Evolutionary conservation across 2,888 invertebrate species (phyloP).

Genomic region (Pristionchus entomophagus): DNA sequence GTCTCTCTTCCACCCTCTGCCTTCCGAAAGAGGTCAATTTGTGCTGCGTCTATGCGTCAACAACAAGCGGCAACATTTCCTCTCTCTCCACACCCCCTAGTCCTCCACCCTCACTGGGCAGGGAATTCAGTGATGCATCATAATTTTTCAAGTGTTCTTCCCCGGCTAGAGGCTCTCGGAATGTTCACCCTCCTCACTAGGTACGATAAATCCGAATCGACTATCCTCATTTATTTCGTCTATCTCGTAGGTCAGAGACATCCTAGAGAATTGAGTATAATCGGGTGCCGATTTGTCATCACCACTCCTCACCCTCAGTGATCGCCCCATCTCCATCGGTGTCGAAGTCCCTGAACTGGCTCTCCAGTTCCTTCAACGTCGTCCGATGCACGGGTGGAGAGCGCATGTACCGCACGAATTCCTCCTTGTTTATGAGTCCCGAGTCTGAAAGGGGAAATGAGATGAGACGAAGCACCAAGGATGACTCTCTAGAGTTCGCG

Average conservation of each 20-base stretch:
- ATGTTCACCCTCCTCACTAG: too few relatives aligned
- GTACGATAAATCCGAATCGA: too few relatives aligned
- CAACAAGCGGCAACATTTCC: constrained; percentile 9
- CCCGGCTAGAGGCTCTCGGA: too few relatives aligned
- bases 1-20: constrained; percentile 19
- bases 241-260: too few relatives aligned
- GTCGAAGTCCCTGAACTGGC: constrained; percentile 69
- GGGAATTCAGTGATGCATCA: too few relatives aligned
- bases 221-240: too few relatives aligned
- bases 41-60: not conserved
- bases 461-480: not conserved
- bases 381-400: constrained; percentile 70
- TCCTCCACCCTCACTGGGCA: not conserved
- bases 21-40: constrained; percentile 30
- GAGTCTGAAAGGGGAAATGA: constrained; percentile 63
- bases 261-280: too few relatives aligned
- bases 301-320: constrained; percentile 64
- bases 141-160: too few relatives aligned
- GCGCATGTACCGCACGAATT: constrained; percentile 72
- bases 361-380: constrained; percentile 70
- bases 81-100: not conserved
- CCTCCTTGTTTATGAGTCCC: constrained; percentile 73
- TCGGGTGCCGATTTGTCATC: too few relatives aligned
- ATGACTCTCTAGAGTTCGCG: too few relatives aligned
- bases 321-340: constrained; percentile 72